phyloP scores from a whole-genome alignment of 1,140 invertebrate species.

The Sesamia nonagrioides region DNA sequence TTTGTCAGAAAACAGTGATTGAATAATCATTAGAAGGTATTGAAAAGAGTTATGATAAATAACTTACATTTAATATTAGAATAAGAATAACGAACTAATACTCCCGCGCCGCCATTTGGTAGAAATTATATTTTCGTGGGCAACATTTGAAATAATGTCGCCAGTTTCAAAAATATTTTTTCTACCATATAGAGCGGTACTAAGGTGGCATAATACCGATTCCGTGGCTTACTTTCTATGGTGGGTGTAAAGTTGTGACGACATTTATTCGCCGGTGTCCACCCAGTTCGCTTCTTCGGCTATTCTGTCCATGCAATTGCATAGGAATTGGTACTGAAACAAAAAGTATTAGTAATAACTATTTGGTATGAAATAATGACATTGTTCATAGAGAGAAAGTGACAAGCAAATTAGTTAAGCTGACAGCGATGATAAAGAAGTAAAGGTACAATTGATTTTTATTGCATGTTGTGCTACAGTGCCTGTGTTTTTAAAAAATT shows the following conservation, averaged over 20 bases:
- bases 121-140: slow-evolving; percentile 39
- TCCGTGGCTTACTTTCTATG: slow-evolving; percentile 52
- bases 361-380: not conserved
- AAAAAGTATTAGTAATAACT: slow-evolving; percentile 39
- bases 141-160: slow-evolving; percentile 28
- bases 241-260: not conserved
- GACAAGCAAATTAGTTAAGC: too few species aligned
- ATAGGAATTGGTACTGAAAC: slow-evolving; percentile 96
- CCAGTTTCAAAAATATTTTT: slow-evolving; percentile 10
- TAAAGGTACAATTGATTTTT: too few species aligned
- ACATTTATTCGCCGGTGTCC: slow-evolving; percentile 91
- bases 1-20: not conserved
- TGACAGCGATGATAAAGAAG: too few species aligned
- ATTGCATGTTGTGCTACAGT: too few species aligned
- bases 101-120: slow-evolving; percentile 35
- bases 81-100: slow-evolving; percentile 46
- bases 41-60: slow-evolving; percentile 42
- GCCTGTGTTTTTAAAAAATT: too few species aligned
- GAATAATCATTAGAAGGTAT: slow-evolving; percentile 31
- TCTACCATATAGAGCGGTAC: slow-evolving; percentile 17
- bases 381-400: not conserved
- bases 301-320: slow-evolving; percentile 98
- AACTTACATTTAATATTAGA: slow-evolving; percentile 43
- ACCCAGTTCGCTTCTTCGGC: slow-evolving; percentile 95
- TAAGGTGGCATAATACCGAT: slow-evolving; percentile 55